phyloP scores from a whole-genome alignment of 53 echinoderm and acorn worm genomes.

The Antedon mediterranea region DNA sequence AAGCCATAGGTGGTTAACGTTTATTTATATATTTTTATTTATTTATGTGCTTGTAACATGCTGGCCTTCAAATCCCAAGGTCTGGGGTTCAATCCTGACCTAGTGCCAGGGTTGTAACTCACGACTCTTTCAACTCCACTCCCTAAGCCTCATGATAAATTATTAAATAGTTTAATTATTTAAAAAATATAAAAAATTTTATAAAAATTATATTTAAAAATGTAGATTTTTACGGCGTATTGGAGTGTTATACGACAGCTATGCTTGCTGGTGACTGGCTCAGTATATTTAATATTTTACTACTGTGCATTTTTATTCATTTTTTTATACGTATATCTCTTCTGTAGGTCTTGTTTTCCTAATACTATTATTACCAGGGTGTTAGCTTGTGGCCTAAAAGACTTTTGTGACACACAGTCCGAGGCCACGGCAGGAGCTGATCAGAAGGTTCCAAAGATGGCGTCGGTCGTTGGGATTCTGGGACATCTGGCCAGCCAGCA shows the following conservation, averaged over 20 bases:
- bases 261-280: neutral
- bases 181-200: no score
- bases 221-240: no score
- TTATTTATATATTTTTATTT: no score
- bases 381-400: constrained; percentile 82
- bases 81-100: no score
- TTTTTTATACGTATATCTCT: neutral
- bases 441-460: constrained; percentile 96
- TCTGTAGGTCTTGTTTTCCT: constrained; percentile 83
- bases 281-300: neutral
- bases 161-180: no score
- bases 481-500: constrained; percentile 93
- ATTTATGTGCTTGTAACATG: no score
- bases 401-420: constrained; percentile 89
- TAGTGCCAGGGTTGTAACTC: no score
- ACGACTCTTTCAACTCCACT: no score
- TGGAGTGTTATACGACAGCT: neutral
- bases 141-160: no score
- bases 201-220: no score
- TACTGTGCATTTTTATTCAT: neutral
- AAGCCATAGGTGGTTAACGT: no score
- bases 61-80: no score
- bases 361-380: constrained; percentile 94
- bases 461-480: constrained; percentile 90
- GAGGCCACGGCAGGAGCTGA: constrained; percentile 58